Conservation (phyloP, 2,888 invertebrate species). For the Lithosia quadra region DNA sequence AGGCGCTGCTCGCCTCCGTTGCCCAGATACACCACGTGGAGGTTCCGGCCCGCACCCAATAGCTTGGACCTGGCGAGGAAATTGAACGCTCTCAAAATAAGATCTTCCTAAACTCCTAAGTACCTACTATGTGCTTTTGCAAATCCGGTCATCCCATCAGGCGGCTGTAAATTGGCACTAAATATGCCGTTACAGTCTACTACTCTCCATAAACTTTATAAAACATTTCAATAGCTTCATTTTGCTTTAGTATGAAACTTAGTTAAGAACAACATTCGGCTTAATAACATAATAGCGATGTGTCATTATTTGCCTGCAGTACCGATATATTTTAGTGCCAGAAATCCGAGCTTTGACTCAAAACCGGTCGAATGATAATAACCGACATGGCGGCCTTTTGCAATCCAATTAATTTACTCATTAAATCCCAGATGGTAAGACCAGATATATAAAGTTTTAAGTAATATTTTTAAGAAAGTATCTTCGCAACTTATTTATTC, state of each 20-base stretch:
- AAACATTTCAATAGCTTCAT: conserved; percentile 4
- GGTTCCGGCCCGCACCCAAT: too few relatives aligned
- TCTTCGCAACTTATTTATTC: conserved; percentile 35
- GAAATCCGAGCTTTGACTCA: conserved; percentile 18
- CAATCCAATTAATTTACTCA: conserved; percentile 82
- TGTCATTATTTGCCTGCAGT: conserved; percentile 4
- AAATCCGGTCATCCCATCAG: neutral
- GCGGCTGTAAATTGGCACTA: neutral
- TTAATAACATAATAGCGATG: neutral
- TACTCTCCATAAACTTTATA: neutral
- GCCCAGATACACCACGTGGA: too few relatives aligned
- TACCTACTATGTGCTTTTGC: too few relatives aligned
- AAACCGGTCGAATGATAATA: conserved; percentile 39
- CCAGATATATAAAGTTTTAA: conserved; percentile 58
- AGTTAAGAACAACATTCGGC: neutral
- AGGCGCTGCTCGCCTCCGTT: too few relatives aligned
- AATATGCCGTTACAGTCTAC: neutral
- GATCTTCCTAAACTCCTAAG: too few relatives aligned
- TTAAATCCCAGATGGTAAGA: conserved; percentile 76
- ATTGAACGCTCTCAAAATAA: neutral
- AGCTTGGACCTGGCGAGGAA: neutral
- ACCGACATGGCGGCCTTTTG: conserved; percentile 49
- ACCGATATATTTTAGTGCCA: neutral
- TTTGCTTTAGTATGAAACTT: neutral
- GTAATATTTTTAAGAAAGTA: conserved; percentile 31